Conservation (phyloP, 2,888 invertebrate species). For the Tricholauxania praeusta region DNA sequence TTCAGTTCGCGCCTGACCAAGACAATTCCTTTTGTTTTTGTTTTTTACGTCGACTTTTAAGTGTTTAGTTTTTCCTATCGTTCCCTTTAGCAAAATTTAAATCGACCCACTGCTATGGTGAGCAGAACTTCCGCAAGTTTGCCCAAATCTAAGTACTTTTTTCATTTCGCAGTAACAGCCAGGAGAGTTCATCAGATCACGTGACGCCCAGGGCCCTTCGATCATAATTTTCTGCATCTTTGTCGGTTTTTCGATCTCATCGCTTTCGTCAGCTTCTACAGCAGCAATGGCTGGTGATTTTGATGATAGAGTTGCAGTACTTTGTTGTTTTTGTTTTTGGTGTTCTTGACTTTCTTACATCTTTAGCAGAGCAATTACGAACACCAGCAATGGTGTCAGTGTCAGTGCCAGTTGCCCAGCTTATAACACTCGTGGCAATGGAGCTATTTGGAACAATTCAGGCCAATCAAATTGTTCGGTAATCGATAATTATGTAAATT, state of each 20-base stretch:
- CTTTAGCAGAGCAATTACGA: too few relatives aligned
- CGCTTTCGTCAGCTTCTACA: slow-evolving; percentile 10
- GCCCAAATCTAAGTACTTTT: background rate
- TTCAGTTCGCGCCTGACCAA: slow-evolving; percentile 8
- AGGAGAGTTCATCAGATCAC: slow-evolving; percentile 11
- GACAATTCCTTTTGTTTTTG: background rate
- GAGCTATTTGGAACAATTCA: background rate
- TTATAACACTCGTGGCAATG: background rate
- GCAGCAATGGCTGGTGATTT: background rate
- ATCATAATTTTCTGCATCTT: slow-evolving; percentile 21
- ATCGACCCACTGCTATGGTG: too few relatives aligned
- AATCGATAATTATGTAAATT: slow-evolving; percentile 24
- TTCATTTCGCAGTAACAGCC: background rate
- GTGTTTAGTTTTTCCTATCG: background rate
- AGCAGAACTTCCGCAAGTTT: background rate
- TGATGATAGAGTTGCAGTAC: background rate
- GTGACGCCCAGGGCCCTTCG: slow-evolving; percentile 6
- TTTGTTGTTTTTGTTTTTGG: slow-evolving; percentile 1
- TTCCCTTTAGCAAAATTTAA: too few relatives aligned
- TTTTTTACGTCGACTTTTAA: background rate
- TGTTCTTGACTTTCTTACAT: background rate
- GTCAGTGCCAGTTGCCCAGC: background rate
- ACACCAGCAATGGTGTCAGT: slow-evolving; percentile 1
- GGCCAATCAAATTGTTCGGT: slow-evolving; percentile 3
- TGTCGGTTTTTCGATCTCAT: slow-evolving; percentile 4